Percentiles rank a stretch among this genome's conserved stretches.
Conservation (phyloP, 2,113 vertebrate species). For the Megaptera novaeangliae region DNA sequence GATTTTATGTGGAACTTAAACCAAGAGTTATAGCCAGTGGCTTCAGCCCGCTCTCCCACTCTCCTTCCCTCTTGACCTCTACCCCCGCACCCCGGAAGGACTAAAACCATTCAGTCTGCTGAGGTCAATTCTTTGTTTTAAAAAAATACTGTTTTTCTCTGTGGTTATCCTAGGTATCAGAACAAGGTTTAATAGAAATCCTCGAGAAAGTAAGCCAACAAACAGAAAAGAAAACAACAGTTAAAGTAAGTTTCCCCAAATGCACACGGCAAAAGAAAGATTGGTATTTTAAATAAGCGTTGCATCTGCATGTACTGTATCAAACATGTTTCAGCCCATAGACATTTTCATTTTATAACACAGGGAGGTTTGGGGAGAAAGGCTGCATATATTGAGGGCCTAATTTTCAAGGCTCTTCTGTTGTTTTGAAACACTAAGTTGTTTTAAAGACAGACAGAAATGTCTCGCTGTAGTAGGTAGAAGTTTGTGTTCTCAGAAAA, state of each 20-base stretch:
- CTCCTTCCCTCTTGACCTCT: not conserved
- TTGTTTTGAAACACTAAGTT: not conserved
- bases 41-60: not conserved
- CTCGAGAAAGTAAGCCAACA: constrained; percentile 98
- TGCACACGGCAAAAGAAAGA: not conserved
- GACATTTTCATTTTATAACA: not conserved
- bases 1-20: not conserved
- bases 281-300: not conserved
- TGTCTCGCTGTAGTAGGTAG: not conserved
- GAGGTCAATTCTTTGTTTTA: not conserved
- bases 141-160: constrained; percentile 31
- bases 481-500: not conserved
- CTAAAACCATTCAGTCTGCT: not conserved
- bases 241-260: constrained; percentile 85
- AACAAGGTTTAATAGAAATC: constrained; percentile 97
- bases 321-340: not conserved
- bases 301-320: not conserved
- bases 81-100: not conserved
- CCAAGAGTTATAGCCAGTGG: not conserved
- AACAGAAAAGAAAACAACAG: constrained; percentile 96
- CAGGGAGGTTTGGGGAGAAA: not conserved
- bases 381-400: not conserved
- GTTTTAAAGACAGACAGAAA: constrained; percentile 12
- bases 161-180: constrained; percentile 86
- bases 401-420: not conserved